Evolutionary conservation across 1,140 invertebrate species (phyloP), one percentile per base, ranked within the genome.

Genomic region (Ceratina australensis): DNA sequence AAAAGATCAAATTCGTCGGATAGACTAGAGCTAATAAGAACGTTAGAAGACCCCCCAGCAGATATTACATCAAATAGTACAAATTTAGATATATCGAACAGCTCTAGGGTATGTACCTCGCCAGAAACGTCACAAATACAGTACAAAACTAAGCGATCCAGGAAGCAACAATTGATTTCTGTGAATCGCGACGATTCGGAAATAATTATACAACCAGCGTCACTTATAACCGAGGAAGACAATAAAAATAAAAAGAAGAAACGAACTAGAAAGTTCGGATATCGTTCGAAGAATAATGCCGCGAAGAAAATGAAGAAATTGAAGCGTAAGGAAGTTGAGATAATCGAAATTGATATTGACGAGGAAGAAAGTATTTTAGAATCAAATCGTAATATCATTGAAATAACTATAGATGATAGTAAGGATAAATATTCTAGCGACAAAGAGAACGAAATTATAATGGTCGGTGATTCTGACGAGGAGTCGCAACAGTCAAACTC

Each of bases 391-490:
- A 75, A 87, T 5, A 83, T 90, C 22, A 87, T 90, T 18, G 90
- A 91, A 57, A 91, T 91, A 56, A 91, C 88, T 3, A 61, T 90
- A 20, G 90, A 92, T 18, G 89, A 91, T 69, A 87, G 72, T 18
- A 92, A 91, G 71, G 90, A 90, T 61, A 92, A 92, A 42, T 88
- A 85, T 49, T 92, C 92, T 5, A 92, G 92, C 68, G 92, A 92
- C 50, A 92, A 92, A 69, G 92, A 92, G 52, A 92, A 92, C 72
- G 91, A 92, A 60, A 85, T 92, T 3, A 92, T 92, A 22, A 91
- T 91, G 88, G 89, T 92, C 15, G 88, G 87, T 12, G 91, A 92
- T 64, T 91, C 91, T 0, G 90, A 92, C 22, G 86, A 79, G 50
- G 28, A 80, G 20, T 28, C 22, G 1, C 49, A 67, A 52, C 79